Base-by-base conservation (phyloP, 2,888 invertebrate species). In the Patella caerulea region DNA sequence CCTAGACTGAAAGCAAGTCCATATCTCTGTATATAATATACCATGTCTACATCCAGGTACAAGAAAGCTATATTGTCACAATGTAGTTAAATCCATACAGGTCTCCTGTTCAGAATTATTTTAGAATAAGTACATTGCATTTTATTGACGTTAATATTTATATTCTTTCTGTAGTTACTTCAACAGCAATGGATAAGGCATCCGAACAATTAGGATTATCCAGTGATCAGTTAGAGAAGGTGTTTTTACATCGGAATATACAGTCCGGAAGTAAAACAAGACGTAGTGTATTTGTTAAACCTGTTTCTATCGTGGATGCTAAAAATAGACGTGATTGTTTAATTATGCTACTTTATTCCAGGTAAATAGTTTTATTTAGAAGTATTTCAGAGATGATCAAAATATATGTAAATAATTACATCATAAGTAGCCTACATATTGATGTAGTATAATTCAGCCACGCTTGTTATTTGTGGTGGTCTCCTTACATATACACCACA, bases 271-370 rank as follows among this genome's bases (percentile, higher is more conserved):
- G 86, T 54, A 78, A 76, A 12, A 53, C 83, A 11, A 77, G 88
- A 11, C 79, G 82, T 76, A 89, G 88, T 79, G 82, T 90, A 45
- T 89, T 87, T 83, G 81, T 87, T 29, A 90, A 88, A 78, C 88
- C 90, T 5, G 86, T 89, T n/a, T 81, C 83, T 5, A 78, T 83
- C 54, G 71, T 73, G 7, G 88, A 89, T 76, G 86, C 87, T 0
- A 75, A 81, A 59, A 85, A 82, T 75, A 82, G 90, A 4, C 73
- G 87, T 52, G 89, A 89, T 79, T 88, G 89, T 78, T 83, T 90
- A 15, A 84, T 87, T 54, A 90, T 86, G 83, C 76, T 89, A n/a
- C 78, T 90, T 45, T 90, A 90, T 78, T 83, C 86, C 70, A 86
- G 86, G 89, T 89, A 52, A 19, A 19, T 59, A 9, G 45, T 45